Evolutionary conservation across 2,797 vertebrate species (phyloP).

Genomic region (Micrastur ruficollis): DNA sequence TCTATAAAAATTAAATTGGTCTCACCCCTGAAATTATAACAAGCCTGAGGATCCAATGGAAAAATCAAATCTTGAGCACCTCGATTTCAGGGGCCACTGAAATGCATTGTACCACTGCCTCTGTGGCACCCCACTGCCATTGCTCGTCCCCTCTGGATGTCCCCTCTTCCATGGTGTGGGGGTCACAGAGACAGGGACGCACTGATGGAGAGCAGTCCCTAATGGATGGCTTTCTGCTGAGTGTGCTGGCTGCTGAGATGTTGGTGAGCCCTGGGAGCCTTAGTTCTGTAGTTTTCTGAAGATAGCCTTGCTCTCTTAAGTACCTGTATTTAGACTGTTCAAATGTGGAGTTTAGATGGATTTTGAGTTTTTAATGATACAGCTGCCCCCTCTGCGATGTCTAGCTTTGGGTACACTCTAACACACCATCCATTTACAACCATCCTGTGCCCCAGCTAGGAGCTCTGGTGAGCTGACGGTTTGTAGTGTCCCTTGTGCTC

Average conservation of each 20-base stretch:
- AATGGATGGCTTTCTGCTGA: not conserved
- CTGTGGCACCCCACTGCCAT: rapidly evolving
- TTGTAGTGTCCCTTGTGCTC: not conserved
- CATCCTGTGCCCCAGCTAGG: not conserved
- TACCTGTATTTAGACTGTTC: not conserved
- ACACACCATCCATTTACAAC: not conserved
- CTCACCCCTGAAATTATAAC: conserved; percentile 49
- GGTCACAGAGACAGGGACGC: not conserved
- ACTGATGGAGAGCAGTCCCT: not conserved
- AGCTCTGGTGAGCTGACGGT: not conserved
- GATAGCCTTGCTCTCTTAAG: not conserved
- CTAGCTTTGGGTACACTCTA: not conserved
- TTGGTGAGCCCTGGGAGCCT: not conserved
- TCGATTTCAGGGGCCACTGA: not conserved
- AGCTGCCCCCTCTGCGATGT: not conserved
- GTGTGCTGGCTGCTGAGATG: not conserved
- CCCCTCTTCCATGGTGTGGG: not conserved
- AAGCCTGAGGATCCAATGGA: conserved; percentile 15
- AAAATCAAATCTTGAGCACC: conserved; percentile 23
- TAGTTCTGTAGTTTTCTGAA: not conserved
- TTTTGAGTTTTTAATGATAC: not conserved
- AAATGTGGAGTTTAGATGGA: not conserved
- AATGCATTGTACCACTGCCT: not conserved
- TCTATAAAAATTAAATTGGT: conserved; percentile 60
- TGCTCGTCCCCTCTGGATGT: not conserved